Evolutionary conservation across 2,797 vertebrate genomes (phyloP), one percentile per base, ranked within the genome.

Genomic region (Macropus fuliginosus): DNA sequence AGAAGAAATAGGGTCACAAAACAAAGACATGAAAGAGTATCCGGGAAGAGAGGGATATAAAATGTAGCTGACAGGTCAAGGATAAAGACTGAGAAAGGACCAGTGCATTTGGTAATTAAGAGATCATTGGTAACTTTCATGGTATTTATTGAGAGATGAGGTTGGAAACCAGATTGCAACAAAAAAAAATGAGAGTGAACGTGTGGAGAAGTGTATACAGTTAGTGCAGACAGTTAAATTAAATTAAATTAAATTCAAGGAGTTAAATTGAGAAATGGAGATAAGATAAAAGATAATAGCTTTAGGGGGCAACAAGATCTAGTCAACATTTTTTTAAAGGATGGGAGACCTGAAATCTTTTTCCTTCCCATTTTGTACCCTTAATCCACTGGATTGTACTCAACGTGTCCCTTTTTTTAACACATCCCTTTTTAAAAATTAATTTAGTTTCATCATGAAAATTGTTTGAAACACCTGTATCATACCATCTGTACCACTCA

Each of bases 401-500:
- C 96, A 98, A 96, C 92, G 94, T 89, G 93, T 98, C 95, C 46
- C 96, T 97, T 97, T 97, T 98, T 98, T 96, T 97, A 14, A 0
- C 28, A 98, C 98, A 96, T 91, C 94, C 92, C 90, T 96, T 92
- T 97, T 97, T 95, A 96, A 87, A 95, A 92, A 97, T 98, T 98
- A 98, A 97, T 94, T 92, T 98, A 98, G 97, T 96, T 94, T 96
- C 96, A 96, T 98, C 98, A 98, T 98, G 98, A 98, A 97, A 98
- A 98, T 98, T 97, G 97, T 98, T 97, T 98, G 95, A 96, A 97
- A 98, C 97, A 96, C 97, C 95, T 93, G 0, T 94, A 95, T 52
- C 95, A 56, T 92, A 62, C 96, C 94, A 98, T 97, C 97, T 96
- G 95, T 97, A 94, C 66, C 92, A 94, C 62, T 98, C 92, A 98